Evolutionary conservation across 1,140 invertebrate genomes (phyloP).

Genomic region (Gonioctena quinquepunctata): DNA sequence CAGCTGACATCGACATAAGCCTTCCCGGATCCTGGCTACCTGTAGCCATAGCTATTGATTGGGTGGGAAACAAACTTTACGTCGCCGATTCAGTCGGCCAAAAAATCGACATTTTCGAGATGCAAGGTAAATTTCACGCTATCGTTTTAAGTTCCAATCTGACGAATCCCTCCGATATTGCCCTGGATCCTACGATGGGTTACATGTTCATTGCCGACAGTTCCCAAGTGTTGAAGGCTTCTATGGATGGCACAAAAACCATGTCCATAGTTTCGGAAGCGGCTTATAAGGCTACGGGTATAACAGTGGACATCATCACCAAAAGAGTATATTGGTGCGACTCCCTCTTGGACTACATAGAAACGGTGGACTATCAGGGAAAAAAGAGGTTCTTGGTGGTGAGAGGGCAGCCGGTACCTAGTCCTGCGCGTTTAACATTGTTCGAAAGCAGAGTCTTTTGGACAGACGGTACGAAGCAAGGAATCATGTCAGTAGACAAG

Average conservation of each 20-base stretch:
- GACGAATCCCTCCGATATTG: slow-evolving; percentile 87
- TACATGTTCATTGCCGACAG: slow-evolving; percentile 94
- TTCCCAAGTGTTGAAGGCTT: slow-evolving; percentile 82
- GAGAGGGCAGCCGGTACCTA: slow-evolving; percentile 83
- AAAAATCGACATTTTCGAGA: slow-evolving; percentile 91
- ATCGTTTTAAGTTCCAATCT: slow-evolving; percentile 91
- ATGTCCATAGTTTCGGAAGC: slow-evolving; percentile 86
- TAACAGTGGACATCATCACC: slow-evolving; percentile 84
- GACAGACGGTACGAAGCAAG: slow-evolving; percentile 95
- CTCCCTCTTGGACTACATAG: slow-evolving; percentile 94
- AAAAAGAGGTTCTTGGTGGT: slow-evolving; percentile 76
- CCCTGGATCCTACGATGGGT: slow-evolving; percentile 86
- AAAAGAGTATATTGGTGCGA: slow-evolving; percentile 96
- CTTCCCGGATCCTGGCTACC: slow-evolving; percentile 85
- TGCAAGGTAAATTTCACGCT: slow-evolving; percentile 80
- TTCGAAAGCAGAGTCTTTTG: slow-evolving; percentile 94
- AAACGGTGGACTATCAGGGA: slow-evolving; percentile 95
- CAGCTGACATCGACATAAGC: slow-evolving; percentile 68
- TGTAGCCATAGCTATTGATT: slow-evolving; percentile 91
- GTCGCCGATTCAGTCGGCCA: slow-evolving; percentile 91
- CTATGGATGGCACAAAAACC: slow-evolving; percentile 88
- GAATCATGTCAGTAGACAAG: slow-evolving; percentile 90
- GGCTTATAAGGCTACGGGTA: slow-evolving; percentile 86
- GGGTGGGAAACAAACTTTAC: slow-evolving; percentile 95
- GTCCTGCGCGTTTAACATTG: slow-evolving; percentile 79